Evolutionary conservation across 2,888 invertebrate species (phyloP).

Genomic region (Poecilus cupreus): DNA sequence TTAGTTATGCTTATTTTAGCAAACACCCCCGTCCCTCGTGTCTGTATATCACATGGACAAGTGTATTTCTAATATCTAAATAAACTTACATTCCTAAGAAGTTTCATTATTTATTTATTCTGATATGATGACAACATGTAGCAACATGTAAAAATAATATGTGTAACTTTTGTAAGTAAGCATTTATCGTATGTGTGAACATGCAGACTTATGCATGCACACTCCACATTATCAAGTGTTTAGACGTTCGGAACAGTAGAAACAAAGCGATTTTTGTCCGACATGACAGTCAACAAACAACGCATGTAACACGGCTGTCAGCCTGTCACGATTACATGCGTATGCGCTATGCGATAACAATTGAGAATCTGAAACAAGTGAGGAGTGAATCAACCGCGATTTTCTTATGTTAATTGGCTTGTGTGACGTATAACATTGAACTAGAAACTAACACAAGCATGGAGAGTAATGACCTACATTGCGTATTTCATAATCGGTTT

Average conservation of each 20-base stretch:
- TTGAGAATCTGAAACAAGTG: background rate
- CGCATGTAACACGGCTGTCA: too few relatives aligned
- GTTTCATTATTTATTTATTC: too few relatives aligned
- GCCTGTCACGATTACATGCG: background rate
- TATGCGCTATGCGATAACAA: constrained; percentile 6
- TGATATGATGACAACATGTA: too few relatives aligned
- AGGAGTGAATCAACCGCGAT: constrained; percentile 29
- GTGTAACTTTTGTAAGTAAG: background rate
- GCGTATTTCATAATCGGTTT: constrained; percentile 45
- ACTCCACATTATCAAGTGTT: background rate
- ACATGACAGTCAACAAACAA: background rate
- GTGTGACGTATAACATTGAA: constrained; percentile 56
- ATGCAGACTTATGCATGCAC: background rate
- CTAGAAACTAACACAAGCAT: constrained; percentile 56
- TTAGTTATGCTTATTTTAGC: too few relatives aligned
- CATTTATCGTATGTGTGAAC: background rate
- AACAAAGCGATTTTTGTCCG: background rate
- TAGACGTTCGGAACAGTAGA: background rate
- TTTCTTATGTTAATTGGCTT: constrained; percentile 42
- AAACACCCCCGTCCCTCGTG: too few relatives aligned
- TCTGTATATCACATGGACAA: too few relatives aligned
- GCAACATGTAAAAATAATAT: too few relatives aligned
- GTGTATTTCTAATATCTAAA: too few relatives aligned
- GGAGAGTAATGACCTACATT: constrained; percentile 58
- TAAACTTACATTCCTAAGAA: too few relatives aligned